Percentiles rank a stretch among this genome's conserved stretches.
Evolutionary conservation across 2,797 vertebrate genomes (phyloP).

Genomic region (Rhyacichthys aspro): DNA sequence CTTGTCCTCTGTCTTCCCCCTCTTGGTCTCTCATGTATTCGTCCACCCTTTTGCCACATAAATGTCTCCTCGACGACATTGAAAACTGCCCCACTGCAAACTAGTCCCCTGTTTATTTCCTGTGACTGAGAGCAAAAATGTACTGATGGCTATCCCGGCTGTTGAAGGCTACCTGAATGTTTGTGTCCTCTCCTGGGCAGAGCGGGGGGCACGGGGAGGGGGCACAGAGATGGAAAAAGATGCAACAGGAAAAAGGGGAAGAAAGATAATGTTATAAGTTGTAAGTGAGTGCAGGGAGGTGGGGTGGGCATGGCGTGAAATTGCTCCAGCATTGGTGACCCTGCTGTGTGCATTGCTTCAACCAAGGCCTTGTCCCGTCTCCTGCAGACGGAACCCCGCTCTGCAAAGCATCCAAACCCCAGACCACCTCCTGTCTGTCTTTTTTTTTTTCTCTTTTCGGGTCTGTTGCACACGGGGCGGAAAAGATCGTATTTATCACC

Average conservation of each 20-base stretch:
- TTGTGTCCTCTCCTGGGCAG: conserved; percentile 57
- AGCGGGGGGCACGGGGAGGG: conserved; percentile 25
- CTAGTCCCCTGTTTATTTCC: conserved; percentile 61
- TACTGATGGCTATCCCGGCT: conserved; percentile 65
- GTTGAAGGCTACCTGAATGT: conserved; percentile 72
- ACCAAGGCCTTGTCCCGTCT: conserved; percentile 74
- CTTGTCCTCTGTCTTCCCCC: conserved; percentile 40
- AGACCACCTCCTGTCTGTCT: conserved; percentile 63
- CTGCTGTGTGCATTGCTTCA: conserved; percentile 60
- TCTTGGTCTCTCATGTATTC: conserved; percentile 11
- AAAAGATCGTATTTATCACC: conserved; percentile 99
- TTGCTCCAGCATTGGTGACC: conserved; percentile 78
- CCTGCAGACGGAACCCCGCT: conserved; percentile 68
- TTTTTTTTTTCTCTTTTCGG: conserved; percentile 67
- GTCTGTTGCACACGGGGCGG: conserved; percentile 89
- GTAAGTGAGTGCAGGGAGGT: conserved; percentile 68
- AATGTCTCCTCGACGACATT: conserved; percentile 73
- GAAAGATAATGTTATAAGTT: conserved; percentile 57
- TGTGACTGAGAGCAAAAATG: conserved; percentile 50
- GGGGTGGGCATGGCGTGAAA: conserved; percentile 86
- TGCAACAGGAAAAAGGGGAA: conserved; percentile 16
- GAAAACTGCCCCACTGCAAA: conserved; percentile 57
- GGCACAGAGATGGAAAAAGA: conserved; percentile 16
- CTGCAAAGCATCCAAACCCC: conserved; percentile 51
- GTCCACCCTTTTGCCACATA: conserved; percentile 38